These are phyloP conservation scores for Actinostola sp. DNA, from an alignment of 92 coral and sea anemone species.

Conservation along the genomic window DNA sequence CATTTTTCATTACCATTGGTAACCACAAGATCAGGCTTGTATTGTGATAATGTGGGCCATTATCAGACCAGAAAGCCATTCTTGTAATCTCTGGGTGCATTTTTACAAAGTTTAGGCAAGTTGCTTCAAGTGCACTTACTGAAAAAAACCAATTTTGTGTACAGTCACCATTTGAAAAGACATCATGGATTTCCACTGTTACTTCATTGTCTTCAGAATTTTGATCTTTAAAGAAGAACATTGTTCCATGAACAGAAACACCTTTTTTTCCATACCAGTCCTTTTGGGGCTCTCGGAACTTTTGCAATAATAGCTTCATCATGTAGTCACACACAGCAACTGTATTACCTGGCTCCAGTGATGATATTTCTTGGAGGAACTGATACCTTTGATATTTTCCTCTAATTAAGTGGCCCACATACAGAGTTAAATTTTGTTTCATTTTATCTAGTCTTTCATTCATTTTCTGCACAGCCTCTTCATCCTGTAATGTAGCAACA, in stretches of 20 bases:
- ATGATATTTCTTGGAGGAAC: constrained; percentile 38
- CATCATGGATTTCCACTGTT: constrained; percentile 18
- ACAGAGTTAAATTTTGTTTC: constrained; percentile 28
- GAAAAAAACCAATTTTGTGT: constrained; percentile 62
- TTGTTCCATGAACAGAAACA: constrained; percentile 59
- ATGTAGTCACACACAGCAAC: constrained; percentile 58
- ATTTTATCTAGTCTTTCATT: constrained; percentile 2
- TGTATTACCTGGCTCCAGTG: constrained; percentile 37
- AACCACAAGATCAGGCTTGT: constrained; percentile 43
- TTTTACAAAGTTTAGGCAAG: no score
- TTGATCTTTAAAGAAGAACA: constrained; percentile 48
- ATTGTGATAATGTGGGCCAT: constrained; percentile 69
- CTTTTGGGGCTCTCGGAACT: constrained; percentile 38
- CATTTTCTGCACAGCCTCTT: not conserved
- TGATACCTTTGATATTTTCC: constrained; percentile 49
- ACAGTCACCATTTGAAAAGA: constrained; percentile 44
- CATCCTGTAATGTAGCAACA: constrained; percentile 1
- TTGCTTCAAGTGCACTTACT: constrained; percentile 49
- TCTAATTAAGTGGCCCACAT: constrained; percentile 61
- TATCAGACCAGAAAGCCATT: constrained; percentile 57
- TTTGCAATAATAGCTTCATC: constrained; percentile 63
- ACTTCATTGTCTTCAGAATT: not conserved
- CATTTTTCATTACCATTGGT: not conserved
- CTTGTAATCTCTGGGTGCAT: constrained; percentile 9
- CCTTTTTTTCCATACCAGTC: constrained; percentile 30